Percentiles rank a stretch among this genome's conserved stretches.
These are phyloP conservation scores for Austrofundulus limnaeus DNA, from an alignment of 2,113 vertebrate genomes.

Conservation along the genomic window DNA sequence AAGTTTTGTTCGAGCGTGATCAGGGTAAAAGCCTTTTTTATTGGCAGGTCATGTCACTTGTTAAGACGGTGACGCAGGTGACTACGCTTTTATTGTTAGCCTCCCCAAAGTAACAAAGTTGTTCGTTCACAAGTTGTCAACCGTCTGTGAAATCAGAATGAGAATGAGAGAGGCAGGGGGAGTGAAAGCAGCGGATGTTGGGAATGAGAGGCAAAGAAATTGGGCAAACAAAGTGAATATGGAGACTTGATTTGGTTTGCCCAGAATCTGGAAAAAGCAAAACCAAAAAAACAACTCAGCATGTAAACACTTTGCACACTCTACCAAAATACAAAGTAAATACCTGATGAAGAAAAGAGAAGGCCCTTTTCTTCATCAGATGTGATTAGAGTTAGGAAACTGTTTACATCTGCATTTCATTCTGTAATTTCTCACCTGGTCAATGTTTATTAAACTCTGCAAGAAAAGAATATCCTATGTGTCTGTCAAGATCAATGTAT, in stretches of 20 bases:
- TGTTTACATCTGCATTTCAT: slow-evolving; percentile 37
- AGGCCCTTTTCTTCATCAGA: slow-evolving; percentile 11
- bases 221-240: slow-evolving; percentile 64
- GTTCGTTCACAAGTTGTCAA: slow-evolving; percentile 62
- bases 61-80: slow-evolving; percentile 64
- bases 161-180: not conserved
- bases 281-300: slow-evolving; percentile 73
- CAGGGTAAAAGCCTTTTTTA: slow-evolving; percentile 83
- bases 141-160: slow-evolving; percentile 64
- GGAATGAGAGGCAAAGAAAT: slow-evolving; percentile 60
- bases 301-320: slow-evolving; percentile 58
- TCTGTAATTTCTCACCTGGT: slow-evolving; percentile 15
- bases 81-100: slow-evolving; percentile 56
- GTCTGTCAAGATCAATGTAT: too few relatives aligned
- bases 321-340: slow-evolving; percentile 43
- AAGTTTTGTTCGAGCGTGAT: slow-evolving; percentile 75
- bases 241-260: slow-evolving; percentile 61
- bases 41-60: slow-evolving; percentile 76
- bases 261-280: slow-evolving; percentile 11
- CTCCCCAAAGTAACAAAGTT: slow-evolving; percentile 45
- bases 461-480: not conserved
- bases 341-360: too few relatives aligned
- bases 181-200: slow-evolving; percentile 41
- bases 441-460: slow-evolving; percentile 22
- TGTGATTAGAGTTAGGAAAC: slow-evolving; percentile 44